Base-by-base conservation (phyloP, 2,797 vertebrate genomes). In the Yasuhikotakia modesta region DNA sequence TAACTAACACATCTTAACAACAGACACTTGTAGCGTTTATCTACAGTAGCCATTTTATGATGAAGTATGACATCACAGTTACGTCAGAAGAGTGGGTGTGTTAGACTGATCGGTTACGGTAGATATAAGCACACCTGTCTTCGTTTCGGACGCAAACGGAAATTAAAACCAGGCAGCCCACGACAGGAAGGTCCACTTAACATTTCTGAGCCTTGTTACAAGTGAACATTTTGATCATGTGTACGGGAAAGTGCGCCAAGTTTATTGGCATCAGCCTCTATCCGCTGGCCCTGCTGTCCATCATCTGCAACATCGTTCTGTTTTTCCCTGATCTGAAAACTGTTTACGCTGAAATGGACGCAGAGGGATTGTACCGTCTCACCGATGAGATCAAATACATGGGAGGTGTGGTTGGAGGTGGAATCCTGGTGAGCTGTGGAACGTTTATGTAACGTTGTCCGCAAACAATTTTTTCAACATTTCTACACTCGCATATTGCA, bases 231-330 rank as follows among this genome's bases (percentile, higher is more conserved):
- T 63, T 19, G 1, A 35, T 76, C 39, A 93, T 91, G 93, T 93
- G 89, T 79, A 93, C 93, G 0, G 91, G 91, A 63, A 81, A 89
- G 53, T 93, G 93, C 7, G 81, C 92, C 0, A 90, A 88, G 46
- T 86, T 87, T n/a, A 85, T 93, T 0, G 93, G 89, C 2, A 27
- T 90, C 8, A 48, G 84, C 0, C 91, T 94, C 5, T 93, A 91
- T 65, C 70, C 92, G 11, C 68, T 93, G 79, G 87, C 88, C 0
- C 0, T 79, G 0, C 70, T 92, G 64, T 91, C 88, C 0, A 63
- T 92, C 30, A 71, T 92, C 79, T 88, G 88, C 86, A 94, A 93
- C 82, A 78, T 93, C 14, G 73, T 93, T 2, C 91, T 92, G n/a
- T 90, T 93, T 80, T 94, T 94, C 83, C 92, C 92, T 0, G 87